Percentiles rank a stretch among this genome's conserved stretches.
These are phyloP conservation scores for Coelogynopora nodosa DNA, from an alignment of 2,888 invertebrate species.

Conservation along the genomic window DNA sequence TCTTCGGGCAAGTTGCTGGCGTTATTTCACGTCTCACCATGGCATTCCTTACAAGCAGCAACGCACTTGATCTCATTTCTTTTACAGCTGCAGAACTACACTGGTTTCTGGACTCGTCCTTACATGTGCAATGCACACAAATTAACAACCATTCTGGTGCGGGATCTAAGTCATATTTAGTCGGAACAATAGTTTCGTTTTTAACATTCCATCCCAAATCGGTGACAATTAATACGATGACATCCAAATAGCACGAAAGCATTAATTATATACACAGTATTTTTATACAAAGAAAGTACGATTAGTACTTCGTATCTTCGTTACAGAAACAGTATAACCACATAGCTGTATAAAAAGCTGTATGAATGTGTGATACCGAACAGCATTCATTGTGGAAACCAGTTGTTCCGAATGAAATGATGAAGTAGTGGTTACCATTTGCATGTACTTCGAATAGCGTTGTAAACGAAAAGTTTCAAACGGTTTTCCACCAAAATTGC, in stretches of 20 bases:
- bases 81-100: neutral
- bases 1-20: neutral
- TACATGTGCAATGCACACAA: neutral
- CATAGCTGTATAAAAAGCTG: neutral
- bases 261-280: neutral
- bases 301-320: neutral
- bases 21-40: neutral
- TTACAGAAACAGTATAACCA: conserved; percentile 1
- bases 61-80: neutral
- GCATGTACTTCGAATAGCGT: neutral
- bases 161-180: neutral
- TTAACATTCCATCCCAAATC: neutral
- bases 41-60: neutral
- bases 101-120: conserved; percentile 14
- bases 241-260: conserved; percentile 1
- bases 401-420: neutral
- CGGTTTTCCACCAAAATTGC: neutral
- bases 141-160: conserved; percentile 19
- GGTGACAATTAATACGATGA: neutral
- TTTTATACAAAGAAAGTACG: conserved; percentile 13
- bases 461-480: neutral
- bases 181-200: neutral
- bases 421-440: neutral
- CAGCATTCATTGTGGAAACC: neutral
- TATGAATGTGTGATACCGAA: neutral